A percentile compares a stretch with the other conserved stretches of the same genome.
These are phyloP conservation scores for Pachypanchax playfairii DNA, from an alignment of 2,113 vertebrate genomes.

Conservation along the genomic window DNA sequence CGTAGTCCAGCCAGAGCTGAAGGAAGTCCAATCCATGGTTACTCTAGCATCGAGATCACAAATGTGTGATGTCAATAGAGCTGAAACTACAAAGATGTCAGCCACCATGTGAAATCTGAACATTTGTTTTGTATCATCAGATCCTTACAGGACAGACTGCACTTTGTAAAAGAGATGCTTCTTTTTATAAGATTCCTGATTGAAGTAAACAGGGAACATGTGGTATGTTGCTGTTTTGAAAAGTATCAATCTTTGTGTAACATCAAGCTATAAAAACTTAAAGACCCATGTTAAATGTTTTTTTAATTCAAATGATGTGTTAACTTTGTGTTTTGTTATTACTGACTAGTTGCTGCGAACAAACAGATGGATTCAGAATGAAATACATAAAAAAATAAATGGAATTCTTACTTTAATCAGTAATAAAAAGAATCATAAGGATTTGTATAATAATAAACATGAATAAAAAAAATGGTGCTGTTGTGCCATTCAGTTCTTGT, in stretches of 20 bases:
- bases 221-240: constrained; percentile 20
- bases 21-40: constrained; percentile 75
- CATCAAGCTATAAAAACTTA: constrained; percentile 10
- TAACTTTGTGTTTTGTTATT: constrained; percentile 20
- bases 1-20: constrained; percentile 68
- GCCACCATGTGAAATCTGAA: constrained; percentile 21
- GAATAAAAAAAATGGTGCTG: constrained; percentile 28
- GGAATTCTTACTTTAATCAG: too few relatives aligned
- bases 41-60: constrained; percentile 81
- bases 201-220: constrained; percentile 12
- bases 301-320: constrained; percentile 75
- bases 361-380: constrained; percentile 9
- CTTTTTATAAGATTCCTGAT: constrained; percentile 37
- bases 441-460: constrained; percentile 17
- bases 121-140: constrained; percentile 18
- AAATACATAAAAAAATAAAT: too few relatives aligned
- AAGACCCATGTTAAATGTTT: constrained; percentile 45
- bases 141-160: constrained; percentile 51
- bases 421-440: too few relatives aligned
- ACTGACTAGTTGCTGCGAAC: constrained; percentile 12
- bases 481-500: constrained; percentile 35
- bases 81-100: constrained; percentile 15
- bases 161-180: constrained; percentile 54
- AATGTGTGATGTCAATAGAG: constrained; percentile 76
- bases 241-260: neutral